Percentiles rank a stretch among this genome's conserved stretches.
phyloP scores from a whole-genome alignment of 1,140 invertebrate species.

The Caerostris extrusa region DNA sequence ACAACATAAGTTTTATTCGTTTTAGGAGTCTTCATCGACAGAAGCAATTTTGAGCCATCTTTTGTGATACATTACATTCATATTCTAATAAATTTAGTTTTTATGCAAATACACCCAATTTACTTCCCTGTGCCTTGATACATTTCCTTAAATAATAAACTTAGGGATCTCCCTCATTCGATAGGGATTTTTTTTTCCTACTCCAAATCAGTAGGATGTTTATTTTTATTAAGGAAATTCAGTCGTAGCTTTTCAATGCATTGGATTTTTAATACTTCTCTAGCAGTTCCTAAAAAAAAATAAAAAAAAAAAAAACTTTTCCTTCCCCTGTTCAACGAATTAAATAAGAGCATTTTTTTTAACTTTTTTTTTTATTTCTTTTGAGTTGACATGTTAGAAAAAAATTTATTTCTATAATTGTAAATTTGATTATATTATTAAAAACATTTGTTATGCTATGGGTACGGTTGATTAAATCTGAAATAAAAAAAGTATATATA shows the following conservation, averaged over 20 bases:
- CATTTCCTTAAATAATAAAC: background rate
- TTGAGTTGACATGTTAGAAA: background rate
- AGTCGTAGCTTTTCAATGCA: slow-evolving; percentile 30
- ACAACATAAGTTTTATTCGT: background rate
- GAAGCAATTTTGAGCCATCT: slow-evolving; percentile 26
- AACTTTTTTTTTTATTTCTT: background rate
- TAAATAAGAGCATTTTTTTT: background rate
- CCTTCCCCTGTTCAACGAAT: background rate
- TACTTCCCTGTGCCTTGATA: slow-evolving; percentile 27
- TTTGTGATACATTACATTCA: slow-evolving; percentile 50
- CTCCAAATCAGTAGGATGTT: background rate
- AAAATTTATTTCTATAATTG: slow-evolving; percentile 63
- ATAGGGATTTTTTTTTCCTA: background rate
- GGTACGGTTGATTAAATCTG: slow-evolving; percentile 64
- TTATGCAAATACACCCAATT: slow-evolving; percentile 38
- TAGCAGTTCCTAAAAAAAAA: slow-evolving; percentile 43
- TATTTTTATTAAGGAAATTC: slow-evolving; percentile 63
- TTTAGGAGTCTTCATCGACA: background rate
- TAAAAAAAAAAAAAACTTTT: background rate
- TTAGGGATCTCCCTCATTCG: background rate
- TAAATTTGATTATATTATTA: slow-evolving; percentile 74
- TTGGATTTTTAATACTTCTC: slow-evolving; percentile 63
- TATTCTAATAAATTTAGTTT: slow-evolving; percentile 63
- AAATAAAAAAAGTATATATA: too few species aligned
- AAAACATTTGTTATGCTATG: slow-evolving; percentile 68